Conservation (phyloP, 1,140 invertebrate species). For the Drosophila lacertosa region DNA sequence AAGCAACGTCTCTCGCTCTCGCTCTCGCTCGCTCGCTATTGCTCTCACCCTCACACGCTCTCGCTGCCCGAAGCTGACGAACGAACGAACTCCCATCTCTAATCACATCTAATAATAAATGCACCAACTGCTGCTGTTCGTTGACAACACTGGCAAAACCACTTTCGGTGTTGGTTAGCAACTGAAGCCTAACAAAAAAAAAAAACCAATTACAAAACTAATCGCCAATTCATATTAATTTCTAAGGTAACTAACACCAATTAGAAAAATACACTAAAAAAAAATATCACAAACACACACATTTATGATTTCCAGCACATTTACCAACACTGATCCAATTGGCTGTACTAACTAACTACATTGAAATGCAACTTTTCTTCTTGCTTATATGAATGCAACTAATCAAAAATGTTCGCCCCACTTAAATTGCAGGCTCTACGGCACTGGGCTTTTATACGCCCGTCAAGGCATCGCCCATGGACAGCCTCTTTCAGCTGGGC, state of each 20-base stretch:
- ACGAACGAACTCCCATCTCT: too few relatives aligned
- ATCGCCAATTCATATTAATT: constrained; percentile 74
- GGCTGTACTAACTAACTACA: constrained; percentile 30
- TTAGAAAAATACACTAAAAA: constrained; percentile 14
- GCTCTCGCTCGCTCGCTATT: constrained; percentile 1
- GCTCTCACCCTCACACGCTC: constrained; percentile 1
- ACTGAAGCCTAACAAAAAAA: constrained; percentile 48
- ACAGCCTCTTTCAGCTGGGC: constrained; percentile 87
- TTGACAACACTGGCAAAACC: constrained; percentile 37
- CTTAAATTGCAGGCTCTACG: constrained; percentile 72
- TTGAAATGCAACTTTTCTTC: too few relatives aligned
- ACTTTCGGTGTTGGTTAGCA: constrained; percentile 38
- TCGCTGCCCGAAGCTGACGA: too few relatives aligned
- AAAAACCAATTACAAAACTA: constrained; percentile 53
- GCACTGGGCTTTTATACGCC: constrained; percentile 87
- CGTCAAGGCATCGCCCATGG: constrained; percentile 85
- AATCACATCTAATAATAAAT: too few relatives aligned
- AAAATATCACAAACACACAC: constrained; percentile 15
- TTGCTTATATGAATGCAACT: background rate
- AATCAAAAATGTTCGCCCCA: background rate
- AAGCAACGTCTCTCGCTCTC: constrained; percentile 12
- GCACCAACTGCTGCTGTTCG: too few relatives aligned
- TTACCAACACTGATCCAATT: constrained; percentile 23
- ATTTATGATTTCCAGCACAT: constrained; percentile 12
- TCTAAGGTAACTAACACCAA: constrained; percentile 74